These are phyloP conservation scores for Pipra filicauda DNA, from an alignment of 2,113 vertebrate genomes.

Conservation along the genomic window DNA sequence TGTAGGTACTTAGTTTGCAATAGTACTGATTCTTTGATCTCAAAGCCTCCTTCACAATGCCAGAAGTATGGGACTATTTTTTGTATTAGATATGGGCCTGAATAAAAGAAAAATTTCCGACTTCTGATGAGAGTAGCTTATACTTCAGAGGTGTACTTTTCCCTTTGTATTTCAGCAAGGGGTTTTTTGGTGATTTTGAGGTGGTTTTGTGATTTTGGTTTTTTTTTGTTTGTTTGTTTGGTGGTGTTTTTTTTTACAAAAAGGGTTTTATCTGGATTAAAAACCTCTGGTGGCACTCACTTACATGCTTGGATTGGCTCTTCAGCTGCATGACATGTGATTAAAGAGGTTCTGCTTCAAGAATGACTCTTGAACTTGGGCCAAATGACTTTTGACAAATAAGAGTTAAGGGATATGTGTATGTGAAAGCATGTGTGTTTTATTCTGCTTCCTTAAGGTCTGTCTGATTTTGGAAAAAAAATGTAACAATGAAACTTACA, in stretches of 20 bases:
- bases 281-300: background rate
- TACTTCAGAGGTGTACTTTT: background rate
- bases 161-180: background rate
- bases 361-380: slow-evolving; percentile 42
- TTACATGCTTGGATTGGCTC: background rate
- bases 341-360: slow-evolving; percentile 39
- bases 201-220: background rate
- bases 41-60: background rate
- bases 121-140: background rate
- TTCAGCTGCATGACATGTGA: slow-evolving; percentile 32
- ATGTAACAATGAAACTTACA: background rate
- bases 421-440: background rate
- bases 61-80: background rate
- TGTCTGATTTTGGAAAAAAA: background rate
- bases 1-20: background rate
- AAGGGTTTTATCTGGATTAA: slow-evolving; percentile 17
- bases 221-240: background rate
- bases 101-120: background rate
- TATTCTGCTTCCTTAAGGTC: background rate
- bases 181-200: background rate
- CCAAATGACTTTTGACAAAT: background rate
- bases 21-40: background rate
- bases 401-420: background rate
- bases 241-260: background rate
- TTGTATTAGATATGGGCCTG: background rate